Conservation (phyloP, 2,797 vertebrate species). For the Numenius phaeopus region DNA sequence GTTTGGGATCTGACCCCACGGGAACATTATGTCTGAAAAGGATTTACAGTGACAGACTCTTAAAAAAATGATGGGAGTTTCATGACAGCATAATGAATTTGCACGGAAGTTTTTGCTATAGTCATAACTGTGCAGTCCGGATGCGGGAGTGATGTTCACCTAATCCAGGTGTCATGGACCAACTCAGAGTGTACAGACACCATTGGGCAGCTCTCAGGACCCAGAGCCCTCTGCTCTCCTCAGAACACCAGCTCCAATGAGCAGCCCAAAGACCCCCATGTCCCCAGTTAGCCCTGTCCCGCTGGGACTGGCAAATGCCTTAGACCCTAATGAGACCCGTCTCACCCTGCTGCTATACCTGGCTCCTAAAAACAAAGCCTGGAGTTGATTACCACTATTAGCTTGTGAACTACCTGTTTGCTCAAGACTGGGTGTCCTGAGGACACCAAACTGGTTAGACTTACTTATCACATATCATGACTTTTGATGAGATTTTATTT, state of each 20-base stretch:
- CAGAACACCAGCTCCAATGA: neutral
- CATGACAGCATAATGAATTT: neutral
- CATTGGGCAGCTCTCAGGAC: accelerated
- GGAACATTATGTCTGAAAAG: neutral
- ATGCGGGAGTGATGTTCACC: accelerated
- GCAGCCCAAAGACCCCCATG: neutral
- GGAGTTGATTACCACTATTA: neutral
- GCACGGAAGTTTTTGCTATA: neutral
- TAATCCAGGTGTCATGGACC: neutral
- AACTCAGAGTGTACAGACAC: no score
- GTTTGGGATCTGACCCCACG: neutral
- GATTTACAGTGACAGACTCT: neutral
- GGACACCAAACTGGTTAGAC: neutral
- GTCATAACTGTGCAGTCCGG: accelerated
- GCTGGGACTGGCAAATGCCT: neutral
- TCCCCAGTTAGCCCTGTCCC: neutral
- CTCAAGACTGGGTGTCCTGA: neutral
- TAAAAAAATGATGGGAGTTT: neutral
- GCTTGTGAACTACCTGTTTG: neutral
- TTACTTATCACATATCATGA: neutral
- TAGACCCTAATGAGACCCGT: accelerated
- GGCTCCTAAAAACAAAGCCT: neutral
- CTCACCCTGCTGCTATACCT: neutral
- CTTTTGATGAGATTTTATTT: neutral
- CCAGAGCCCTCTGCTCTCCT: neutral